Evolutionary conservation across 2,888 invertebrate species (phyloP).

Genomic region (Sphinx pinastri): DNA sequence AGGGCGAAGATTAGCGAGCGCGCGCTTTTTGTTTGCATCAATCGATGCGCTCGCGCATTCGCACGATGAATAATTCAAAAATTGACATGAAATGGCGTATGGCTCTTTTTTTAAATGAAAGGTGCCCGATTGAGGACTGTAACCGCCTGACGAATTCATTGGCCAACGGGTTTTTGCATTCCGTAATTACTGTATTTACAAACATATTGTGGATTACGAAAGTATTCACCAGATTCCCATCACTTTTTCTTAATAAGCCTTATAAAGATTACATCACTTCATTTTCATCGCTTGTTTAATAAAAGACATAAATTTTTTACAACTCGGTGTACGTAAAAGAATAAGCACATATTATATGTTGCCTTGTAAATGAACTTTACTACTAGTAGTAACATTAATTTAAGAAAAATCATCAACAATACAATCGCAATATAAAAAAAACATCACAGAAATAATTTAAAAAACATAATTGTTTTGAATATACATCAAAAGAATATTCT

Average conservation of each 20-base stretch:
- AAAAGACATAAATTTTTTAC: neutral
- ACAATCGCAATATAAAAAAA: too few species aligned
- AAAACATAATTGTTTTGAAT: too few species aligned
- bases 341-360: too few species aligned
- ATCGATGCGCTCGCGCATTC: conserved; percentile 84
- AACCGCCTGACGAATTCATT: conserved; percentile 84
- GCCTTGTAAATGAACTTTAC: too few species aligned
- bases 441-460: too few species aligned
- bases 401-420: too few species aligned
- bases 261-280: neutral
- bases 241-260: conserved; percentile 1
- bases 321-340: neutral
- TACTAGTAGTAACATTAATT: too few species aligned
- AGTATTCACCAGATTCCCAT: conserved; percentile 39
- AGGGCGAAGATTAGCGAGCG: conserved; percentile 82
- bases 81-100: conserved; percentile 85
- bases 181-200: conserved; percentile 78
- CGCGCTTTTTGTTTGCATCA: conserved; percentile 83
- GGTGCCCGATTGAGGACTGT: conserved; percentile 84
- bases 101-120: conserved; percentile 83
- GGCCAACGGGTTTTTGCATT: conserved; percentile 80
- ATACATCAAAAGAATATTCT: too few species aligned
- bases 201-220: conserved; percentile 56
- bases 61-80: conserved; percentile 84
- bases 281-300: neutral